phyloP scores from a whole-genome alignment of 1,140 invertebrate genomes.

The Drosophila pectinifera region DNA sequence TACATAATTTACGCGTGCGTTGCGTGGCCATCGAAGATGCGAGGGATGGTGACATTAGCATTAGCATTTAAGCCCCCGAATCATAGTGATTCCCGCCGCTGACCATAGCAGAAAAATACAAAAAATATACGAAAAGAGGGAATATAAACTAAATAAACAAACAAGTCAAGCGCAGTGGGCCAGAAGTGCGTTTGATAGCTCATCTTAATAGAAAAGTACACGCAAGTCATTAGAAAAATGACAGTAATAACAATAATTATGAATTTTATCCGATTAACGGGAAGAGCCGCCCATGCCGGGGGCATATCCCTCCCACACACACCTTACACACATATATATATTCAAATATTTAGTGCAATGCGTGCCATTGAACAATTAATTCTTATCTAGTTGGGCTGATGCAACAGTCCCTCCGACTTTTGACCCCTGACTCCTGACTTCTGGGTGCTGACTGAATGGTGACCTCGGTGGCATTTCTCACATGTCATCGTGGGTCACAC shows the following conservation, averaged over 20 bases:
- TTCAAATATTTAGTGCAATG: conserved; percentile 84
- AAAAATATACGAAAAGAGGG: conserved; percentile 20
- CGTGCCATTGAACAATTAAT: conserved; percentile 84
- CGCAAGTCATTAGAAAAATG: conserved; percentile 84
- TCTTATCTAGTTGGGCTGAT: conserved; percentile 82
- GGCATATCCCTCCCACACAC: too few species aligned
- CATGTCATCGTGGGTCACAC: conserved; percentile 66
- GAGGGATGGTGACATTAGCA: conserved; percentile 20
- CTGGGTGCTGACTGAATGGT: conserved; percentile 9
- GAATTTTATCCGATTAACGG: conserved; percentile 84
- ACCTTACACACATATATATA: too few species aligned
- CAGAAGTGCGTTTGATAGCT: conserved; percentile 80
- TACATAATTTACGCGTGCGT: conserved; percentile 84
- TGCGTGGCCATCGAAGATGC: conserved; percentile 40
- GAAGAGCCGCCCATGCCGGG: too few species aligned
- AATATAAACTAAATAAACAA: conserved; percentile 50
- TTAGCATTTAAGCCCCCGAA: conserved; percentile 8
- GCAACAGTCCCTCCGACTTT: conserved; percentile 64
- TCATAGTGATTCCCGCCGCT: conserved; percentile 16
- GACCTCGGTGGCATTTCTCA: conserved; percentile 63
- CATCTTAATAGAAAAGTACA: conserved; percentile 84
- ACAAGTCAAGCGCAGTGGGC: conserved; percentile 54
- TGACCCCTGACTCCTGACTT: conserved; percentile 17
- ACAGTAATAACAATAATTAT: conserved; percentile 85
- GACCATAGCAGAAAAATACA: conserved; percentile 9